A percentile compares a stretch with the other conserved stretches of the same genome.
phyloP scores from a whole-genome alignment of 2,113 vertebrate genomes.

The Daboia siamensis region DNA sequence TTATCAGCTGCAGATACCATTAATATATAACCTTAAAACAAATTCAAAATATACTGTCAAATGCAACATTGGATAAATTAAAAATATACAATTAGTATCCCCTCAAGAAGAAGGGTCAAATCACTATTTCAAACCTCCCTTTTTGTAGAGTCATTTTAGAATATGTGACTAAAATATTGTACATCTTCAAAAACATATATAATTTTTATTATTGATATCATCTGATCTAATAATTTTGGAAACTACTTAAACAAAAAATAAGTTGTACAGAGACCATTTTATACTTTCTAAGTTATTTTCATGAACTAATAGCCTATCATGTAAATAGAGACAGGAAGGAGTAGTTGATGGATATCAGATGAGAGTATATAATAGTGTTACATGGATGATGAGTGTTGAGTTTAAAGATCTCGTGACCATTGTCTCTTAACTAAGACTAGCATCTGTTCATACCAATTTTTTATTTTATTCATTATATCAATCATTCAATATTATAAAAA shows the following conservation, averaged over 20 bases:
- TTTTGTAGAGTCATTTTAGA: background rate
- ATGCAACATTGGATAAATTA: background rate
- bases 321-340: background rate
- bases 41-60: background rate
- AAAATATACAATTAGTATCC: background rate
- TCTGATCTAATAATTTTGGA: background rate
- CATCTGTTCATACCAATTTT: background rate
- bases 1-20: conserved; percentile 7
- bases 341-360: background rate
- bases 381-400: background rate
- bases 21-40: background rate
- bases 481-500: background rate
- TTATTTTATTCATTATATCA: background rate
- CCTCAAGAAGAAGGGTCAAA: background rate
- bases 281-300: background rate
- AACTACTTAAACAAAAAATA: background rate
- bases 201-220: background rate
- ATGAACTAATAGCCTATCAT: background rate
- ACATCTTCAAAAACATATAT: background rate
- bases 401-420: background rate
- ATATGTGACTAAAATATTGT: background rate
- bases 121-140: background rate
- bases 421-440: background rate
- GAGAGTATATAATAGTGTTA: background rate
- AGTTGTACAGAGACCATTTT: background rate